Conservation (phyloP, 2,888 invertebrate species). For the Fragum sueziense region DNA sequence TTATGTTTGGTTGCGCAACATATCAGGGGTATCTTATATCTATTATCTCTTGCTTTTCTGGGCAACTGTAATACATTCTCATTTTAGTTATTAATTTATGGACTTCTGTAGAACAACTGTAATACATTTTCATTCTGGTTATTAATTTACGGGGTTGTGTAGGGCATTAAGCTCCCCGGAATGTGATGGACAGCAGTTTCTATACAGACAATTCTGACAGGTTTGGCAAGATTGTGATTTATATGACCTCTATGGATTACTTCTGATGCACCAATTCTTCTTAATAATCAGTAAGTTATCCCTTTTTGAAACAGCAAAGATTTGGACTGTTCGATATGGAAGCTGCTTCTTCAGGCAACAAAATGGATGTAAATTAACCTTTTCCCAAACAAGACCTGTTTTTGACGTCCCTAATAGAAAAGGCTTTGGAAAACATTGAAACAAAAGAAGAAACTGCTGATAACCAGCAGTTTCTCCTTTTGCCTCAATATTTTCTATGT, state of each 20-base stretch:
- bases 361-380: too few species aligned
- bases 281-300: neutral
- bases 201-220: slow-evolving; percentile 56
- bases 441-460: too few species aligned
- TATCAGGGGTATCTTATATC: slow-evolving; percentile 25
- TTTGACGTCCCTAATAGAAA: too few species aligned
- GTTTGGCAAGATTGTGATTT: slow-evolving; percentile 47
- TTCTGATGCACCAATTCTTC: slow-evolving; percentile 24
- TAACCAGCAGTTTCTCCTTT: too few species aligned
- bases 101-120: slow-evolving; percentile 51
- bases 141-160: slow-evolving; percentile 60
- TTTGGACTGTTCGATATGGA: too few species aligned
- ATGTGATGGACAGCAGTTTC: slow-evolving; percentile 45
- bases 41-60: slow-evolving; percentile 29
- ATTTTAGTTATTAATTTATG: slow-evolving; percentile 63
- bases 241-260: slow-evolving; percentile 37
- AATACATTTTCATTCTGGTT: slow-evolving; percentile 60
- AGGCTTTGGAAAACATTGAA: too few species aligned
- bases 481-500: too few species aligned
- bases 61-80: slow-evolving; percentile 51
- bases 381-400: too few species aligned
- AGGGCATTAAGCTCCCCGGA: slow-evolving; percentile 54
- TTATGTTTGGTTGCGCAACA: slow-evolving; percentile 17
- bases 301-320: too few species aligned
- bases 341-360: too few species aligned